Evolutionary conservation across 2,113 vertebrate species (phyloP).

Genomic region (Hemibagrus wyckioides): DNA sequence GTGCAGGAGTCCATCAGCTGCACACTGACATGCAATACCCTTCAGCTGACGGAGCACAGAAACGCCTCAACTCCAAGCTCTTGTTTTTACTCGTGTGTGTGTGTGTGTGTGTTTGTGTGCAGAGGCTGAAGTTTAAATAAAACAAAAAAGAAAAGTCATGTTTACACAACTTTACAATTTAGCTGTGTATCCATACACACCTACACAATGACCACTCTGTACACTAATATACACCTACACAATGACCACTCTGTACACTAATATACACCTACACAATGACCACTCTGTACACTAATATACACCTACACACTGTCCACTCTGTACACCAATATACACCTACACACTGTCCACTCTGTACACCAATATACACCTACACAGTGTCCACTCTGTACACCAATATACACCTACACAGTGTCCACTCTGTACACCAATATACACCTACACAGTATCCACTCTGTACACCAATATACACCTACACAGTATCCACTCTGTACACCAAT

Average conservation of each 20-base stretch:
- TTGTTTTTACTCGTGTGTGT: neutral
- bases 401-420: neutral
- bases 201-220: neutral
- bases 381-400: neutral
- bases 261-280: neutral
- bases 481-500: too few species aligned
- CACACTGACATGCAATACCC: conserved; percentile 12
- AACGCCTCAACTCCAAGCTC: neutral
- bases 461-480: neutral
- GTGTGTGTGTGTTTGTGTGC: neutral
- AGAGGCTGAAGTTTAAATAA: too few species aligned
- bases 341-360: neutral
- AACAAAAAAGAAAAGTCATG: neutral
- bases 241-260: too few species aligned
- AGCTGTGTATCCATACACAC: neutral
- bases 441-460: neutral
- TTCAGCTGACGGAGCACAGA: conserved; percentile 7
- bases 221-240: neutral
- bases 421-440: neutral
- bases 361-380: neutral
- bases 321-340: neutral
- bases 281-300: neutral
- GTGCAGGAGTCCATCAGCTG: conserved; percentile 2
- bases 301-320: neutral
- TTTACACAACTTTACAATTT: neutral